Conservation (phyloP, 1,140 invertebrate species). For the Caenorhabditis tropicalis region DNA sequence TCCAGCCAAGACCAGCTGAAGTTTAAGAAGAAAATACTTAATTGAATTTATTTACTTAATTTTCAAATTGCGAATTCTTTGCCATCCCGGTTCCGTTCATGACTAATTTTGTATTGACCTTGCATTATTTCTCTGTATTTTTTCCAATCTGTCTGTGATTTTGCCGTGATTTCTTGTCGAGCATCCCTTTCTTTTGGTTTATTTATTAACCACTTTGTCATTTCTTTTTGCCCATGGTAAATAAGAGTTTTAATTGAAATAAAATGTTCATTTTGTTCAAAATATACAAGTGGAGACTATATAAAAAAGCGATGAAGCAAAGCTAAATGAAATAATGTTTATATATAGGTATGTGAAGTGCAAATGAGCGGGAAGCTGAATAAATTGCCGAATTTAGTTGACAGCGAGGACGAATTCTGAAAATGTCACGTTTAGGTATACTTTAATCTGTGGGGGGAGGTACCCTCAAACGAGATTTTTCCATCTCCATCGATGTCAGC, state of each 20-base stretch:
- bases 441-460: background rate
- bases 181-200: background rate
- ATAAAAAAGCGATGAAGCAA: background rate
- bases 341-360: background rate
- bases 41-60: too few species aligned
- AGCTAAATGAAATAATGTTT: background rate
- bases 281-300: background rate
- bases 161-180: background rate
- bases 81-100: background rate
- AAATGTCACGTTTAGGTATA: background rate
- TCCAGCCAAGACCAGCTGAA: constrained; percentile 39
- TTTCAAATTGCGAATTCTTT: too few species aligned
- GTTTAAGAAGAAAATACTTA: background rate
- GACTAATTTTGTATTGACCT: background rate
- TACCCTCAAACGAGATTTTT: constrained; percentile 71
- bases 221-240: background rate
- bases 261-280: background rate
- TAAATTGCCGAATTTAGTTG: constrained; percentile 46
- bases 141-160: background rate
- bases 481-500: constrained; percentile 71
- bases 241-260: background rate
- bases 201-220: background rate
- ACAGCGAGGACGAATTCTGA: constrained; percentile 67
- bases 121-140: background rate
- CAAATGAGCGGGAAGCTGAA: constrained; percentile 11